Conservation (phyloP, 92 coral and sea anemone species). For the Pocillopora grandis region DNA sequence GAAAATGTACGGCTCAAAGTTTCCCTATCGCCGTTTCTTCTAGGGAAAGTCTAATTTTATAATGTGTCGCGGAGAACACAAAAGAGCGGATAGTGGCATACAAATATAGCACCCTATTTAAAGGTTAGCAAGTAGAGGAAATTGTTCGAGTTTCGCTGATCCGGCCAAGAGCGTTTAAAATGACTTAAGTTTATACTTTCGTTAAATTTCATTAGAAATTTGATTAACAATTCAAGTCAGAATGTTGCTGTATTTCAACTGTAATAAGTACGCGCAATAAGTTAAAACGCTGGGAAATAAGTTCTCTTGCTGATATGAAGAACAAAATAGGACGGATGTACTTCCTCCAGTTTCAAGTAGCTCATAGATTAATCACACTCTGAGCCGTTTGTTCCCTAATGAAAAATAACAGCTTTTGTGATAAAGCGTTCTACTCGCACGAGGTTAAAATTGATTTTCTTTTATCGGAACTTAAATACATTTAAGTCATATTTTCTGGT, state of each 20-base stretch:
- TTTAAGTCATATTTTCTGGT: background rate
- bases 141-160: background rate
- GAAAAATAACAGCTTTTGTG: constrained; percentile 3
- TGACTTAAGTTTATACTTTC: background rate
- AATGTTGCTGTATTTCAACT: background rate
- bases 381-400: background rate
- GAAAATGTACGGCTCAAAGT: background rate
- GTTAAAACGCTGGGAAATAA: background rate
- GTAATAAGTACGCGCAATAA: background rate
- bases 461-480: background rate
- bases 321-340: background rate
- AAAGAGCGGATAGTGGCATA: background rate
- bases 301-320: background rate
- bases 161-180: constrained; percentile 13
- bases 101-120: constrained; percentile 38
- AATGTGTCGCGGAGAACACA: constrained; percentile 12
- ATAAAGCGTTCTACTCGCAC: background rate
- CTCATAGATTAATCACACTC: background rate
- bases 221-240: background rate
- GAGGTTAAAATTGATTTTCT: too few relatives aligned
- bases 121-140: constrained; percentile 13
- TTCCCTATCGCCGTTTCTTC: background rate
- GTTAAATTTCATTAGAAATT: constrained; percentile 15
- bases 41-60: constrained; percentile 3
- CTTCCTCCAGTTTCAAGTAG: background rate